Evolutionary conservation across 1,140 invertebrate species (phyloP).

Genomic region (Spodoptera litura): DNA sequence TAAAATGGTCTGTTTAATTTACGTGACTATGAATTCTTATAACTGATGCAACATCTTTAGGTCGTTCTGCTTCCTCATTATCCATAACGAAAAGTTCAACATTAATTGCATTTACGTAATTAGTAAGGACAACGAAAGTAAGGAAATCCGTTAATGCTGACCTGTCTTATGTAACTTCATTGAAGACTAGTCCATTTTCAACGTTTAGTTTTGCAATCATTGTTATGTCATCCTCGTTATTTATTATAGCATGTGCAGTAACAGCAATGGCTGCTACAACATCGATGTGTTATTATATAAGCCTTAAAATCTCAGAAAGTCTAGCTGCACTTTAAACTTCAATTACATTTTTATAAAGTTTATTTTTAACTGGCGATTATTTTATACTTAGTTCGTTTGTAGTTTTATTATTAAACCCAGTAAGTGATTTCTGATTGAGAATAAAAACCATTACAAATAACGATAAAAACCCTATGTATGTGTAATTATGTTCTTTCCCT

Average conservation of each 20-base stretch:
- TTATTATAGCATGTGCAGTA: conserved; percentile 18
- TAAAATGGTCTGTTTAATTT: no score
- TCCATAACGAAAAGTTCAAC: conserved; percentile 24
- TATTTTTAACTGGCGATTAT: not conserved
- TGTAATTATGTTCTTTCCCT: conserved; percentile 14
- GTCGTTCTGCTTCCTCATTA: conserved; percentile 9
- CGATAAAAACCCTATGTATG: not conserved
- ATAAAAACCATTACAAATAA: not conserved
- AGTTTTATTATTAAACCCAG: not conserved
- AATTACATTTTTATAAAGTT: not conserved
- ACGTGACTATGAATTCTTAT: not conserved
- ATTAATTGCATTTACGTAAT: conserved; percentile 42
- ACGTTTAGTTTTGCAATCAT: conserved; percentile 47
- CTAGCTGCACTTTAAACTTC: not conserved
- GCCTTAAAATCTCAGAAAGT: not conserved
- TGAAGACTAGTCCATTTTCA: conserved; percentile 58
- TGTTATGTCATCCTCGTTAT: conserved; percentile 42
- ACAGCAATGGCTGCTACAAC: not conserved
- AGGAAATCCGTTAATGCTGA: conserved; percentile 74
- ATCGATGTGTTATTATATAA: not conserved
- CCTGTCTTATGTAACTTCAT: conserved; percentile 57
- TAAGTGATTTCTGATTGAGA: no score
- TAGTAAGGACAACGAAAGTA: conserved; percentile 34
- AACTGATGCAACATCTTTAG: conserved; percentile 23
- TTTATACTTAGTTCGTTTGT: not conserved